Evolutionary conservation across 1,140 invertebrate species (phyloP).

Genomic region (Chironomus striatipennis): DNA sequence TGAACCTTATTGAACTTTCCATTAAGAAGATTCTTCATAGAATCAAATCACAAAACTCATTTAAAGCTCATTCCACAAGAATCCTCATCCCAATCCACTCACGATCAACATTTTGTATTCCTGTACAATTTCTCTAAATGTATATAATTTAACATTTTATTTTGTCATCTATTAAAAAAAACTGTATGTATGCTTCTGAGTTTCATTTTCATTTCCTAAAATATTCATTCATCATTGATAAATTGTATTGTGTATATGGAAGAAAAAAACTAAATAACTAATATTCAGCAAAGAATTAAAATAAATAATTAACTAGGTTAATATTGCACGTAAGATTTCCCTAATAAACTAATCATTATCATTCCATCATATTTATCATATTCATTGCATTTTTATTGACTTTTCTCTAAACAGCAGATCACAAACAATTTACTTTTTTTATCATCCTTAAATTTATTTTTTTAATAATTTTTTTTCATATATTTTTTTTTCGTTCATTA

Average conservation of each 20-base stretch:
- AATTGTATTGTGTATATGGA: neutral
- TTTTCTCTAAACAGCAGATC: slow-evolving; percentile 12
- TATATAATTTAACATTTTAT: too few relatives aligned
- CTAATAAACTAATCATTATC: slow-evolving; percentile 15
- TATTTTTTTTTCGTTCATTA: neutral
- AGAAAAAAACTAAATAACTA: neutral
- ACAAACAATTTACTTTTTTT: neutral
- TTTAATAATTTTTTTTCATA: slow-evolving; percentile 25
- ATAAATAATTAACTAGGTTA: slow-evolving; percentile 23
- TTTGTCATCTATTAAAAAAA: too few relatives aligned
- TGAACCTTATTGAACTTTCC: too few relatives aligned
- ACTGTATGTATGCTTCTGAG: too few relatives aligned
- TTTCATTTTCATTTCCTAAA: slow-evolving; percentile 1
- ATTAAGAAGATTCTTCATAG: too few relatives aligned
- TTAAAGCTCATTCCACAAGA: too few relatives aligned
- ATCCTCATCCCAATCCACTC: too few relatives aligned
- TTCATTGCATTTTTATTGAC: slow-evolving; percentile 7
- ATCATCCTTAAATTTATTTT: slow-evolving; percentile 20
- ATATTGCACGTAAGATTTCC: slow-evolving; percentile 23
- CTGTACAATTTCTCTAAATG: too few relatives aligned
- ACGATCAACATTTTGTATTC: too few relatives aligned
- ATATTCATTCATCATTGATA: neutral
- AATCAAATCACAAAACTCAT: too few relatives aligned
- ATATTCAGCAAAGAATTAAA: slow-evolving; percentile 2
- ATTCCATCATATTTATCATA: neutral